Evolutionary conservation across 23 tunicate genomes (phyloP).

Genomic region (Ciona savignyi): DNA sequence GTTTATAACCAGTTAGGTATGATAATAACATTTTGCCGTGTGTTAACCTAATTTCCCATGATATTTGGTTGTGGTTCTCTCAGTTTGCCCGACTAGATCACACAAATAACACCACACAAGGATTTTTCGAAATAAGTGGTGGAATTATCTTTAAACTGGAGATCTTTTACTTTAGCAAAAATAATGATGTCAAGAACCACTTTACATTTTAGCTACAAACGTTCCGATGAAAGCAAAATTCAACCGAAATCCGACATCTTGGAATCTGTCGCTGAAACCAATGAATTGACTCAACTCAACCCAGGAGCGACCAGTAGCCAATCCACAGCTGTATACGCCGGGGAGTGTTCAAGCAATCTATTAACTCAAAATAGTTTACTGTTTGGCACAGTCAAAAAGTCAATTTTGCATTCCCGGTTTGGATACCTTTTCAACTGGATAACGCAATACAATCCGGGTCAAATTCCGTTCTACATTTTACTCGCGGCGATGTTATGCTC

Average conservation of each 20-base stretch:
- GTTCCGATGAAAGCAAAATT: background rate
- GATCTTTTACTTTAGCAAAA: no score
- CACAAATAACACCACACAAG: no score
- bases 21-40: no score
- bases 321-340: background rate
- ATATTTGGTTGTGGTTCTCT: no score
- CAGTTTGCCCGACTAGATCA: no score
- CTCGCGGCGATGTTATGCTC: constrained; percentile 30
- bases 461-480: constrained; percentile 47
- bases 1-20: no score
- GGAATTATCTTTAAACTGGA: no score
- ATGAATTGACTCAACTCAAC: background rate
- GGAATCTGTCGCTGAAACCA: background rate
- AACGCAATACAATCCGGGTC: constrained; percentile 31
- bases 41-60: no score
- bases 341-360: background rate
- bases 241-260: background rate
- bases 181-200: no score
- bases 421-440: constrained; percentile 57
- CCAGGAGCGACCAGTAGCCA: background rate
- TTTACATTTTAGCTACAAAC: background rate
- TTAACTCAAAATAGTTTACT: no score
- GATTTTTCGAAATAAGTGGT: no score
- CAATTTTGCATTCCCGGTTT: constrained; percentile 19
- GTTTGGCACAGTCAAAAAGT: constrained; percentile 43